A percentile compares a stretch with the other conserved stretches of the same genome.
phyloP scores from a whole-genome alignment of 2,113 vertebrate genomes.

The Dromas ardeola region DNA sequence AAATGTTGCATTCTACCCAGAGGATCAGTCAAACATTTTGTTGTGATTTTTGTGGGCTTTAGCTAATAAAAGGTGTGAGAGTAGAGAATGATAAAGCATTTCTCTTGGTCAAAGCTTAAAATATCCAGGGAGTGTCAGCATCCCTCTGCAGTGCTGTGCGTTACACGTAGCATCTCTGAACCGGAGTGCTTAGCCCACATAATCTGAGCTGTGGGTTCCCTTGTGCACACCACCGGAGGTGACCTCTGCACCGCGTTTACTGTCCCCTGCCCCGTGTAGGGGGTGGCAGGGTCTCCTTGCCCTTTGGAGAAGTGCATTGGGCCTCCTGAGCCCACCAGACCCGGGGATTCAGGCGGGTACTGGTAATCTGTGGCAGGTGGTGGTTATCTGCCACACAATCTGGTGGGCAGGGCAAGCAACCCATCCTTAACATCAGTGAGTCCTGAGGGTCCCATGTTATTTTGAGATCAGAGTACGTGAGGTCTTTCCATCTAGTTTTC shows the following conservation, averaged over 20 bases:
- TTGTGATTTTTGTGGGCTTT: not conserved
- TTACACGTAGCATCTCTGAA: not conserved
- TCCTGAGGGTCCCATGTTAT: not conserved
- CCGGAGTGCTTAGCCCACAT: not conserved
- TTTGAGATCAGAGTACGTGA: not conserved
- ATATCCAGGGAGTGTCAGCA: not conserved
- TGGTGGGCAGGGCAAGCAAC: rapidly evolving
- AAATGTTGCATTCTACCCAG: not conserved
- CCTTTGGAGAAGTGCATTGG: not conserved
- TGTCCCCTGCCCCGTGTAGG: not conserved
- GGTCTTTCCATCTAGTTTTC: not conserved
- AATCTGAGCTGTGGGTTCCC: rapidly evolving
- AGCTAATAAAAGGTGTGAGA: not conserved
- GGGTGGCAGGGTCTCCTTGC: not conserved
- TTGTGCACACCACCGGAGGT: rapidly evolving
- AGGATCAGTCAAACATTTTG: not conserved
- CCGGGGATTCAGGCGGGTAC: not conserved
- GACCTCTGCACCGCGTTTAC: not conserved
- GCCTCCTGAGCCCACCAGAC: not conserved
- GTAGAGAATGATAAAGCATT: not conserved
- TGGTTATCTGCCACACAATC: not conserved
- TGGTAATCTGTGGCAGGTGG: not conserved
- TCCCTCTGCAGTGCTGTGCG: not conserved
- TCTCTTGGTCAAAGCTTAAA: not conserved
- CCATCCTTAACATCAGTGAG: not conserved